Evolutionary conservation across 2,113 vertebrate species (phyloP), one percentile per base, ranked within the genome.

Genomic region (Romanogobio albipinnatus): DNA sequence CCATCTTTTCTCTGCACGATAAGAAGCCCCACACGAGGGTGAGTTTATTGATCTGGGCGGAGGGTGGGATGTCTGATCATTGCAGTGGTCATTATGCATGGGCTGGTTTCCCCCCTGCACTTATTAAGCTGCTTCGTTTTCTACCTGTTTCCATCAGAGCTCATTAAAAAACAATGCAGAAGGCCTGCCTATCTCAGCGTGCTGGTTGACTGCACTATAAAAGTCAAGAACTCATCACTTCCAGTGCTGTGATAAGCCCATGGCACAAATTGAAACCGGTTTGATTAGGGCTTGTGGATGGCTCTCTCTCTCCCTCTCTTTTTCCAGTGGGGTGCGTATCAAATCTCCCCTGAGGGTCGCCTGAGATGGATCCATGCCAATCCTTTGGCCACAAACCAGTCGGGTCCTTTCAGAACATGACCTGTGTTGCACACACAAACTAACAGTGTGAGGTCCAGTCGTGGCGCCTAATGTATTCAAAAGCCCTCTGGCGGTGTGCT

Each of bases 11-110:
- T 29, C 71, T 5, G 3, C 59, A 2, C 56, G 13, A 85, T 80
- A 80, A 82, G 43, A 84, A 66, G 29, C 13, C 36, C 11, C 22
- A 24, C 15, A n/a, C 19, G 58, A 89, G 84, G 43, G 14, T 59
- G 81, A 90, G 88, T 88, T 90, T 89, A 94, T 93, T 83, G 91
- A 94, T 94, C 89, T 58, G 78, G 68, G 81, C 75, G 45, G 83
- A 66, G 85, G 87, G 80, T 87, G 89, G 87, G 87, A 89, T 78
- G 83, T 64, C 84, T 86, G 88, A 92, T 92, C 88, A 91, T 87
- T 91, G 91, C 78, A 86, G 70, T 86, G 90, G 92, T 91, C 87
- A 94, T 93, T 93, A 93, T 89, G 80, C 86, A 85, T 85, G 74
- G 53, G 83, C 89, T 86, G 73, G 45, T 33, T 56, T 90, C 88